Percentiles rank a stretch among this genome's conserved stretches.
Evolutionary conservation across 1,140 invertebrate genomes (phyloP).

Genomic region (Bactericera cockerelli): DNA sequence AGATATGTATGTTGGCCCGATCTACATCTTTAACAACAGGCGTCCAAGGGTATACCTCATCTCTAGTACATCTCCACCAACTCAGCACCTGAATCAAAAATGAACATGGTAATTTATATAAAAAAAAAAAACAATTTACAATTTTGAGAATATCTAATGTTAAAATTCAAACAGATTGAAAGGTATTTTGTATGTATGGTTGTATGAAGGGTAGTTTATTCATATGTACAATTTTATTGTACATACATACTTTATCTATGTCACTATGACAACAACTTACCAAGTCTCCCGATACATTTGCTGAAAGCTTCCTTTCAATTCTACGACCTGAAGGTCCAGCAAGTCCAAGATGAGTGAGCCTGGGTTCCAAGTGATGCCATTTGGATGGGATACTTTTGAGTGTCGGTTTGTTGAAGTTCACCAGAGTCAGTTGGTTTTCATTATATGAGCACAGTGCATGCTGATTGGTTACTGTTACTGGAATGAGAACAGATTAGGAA

Average conservation of each 20-base stretch:
- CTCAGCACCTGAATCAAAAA: conserved; percentile 41
- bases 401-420: conserved; percentile 42
- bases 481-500: conserved; percentile 21
- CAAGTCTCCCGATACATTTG: conserved; percentile 43
- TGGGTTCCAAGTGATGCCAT: conserved; percentile 44
- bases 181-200: too few relatives aligned
- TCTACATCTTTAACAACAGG: conserved; percentile 61
- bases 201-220: not conserved
- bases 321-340: conserved; percentile 43
- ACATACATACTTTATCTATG: too few relatives aligned
- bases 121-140: too few relatives aligned
- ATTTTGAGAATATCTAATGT: too few relatives aligned
- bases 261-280: too few relatives aligned
- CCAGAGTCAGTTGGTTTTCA: conserved; percentile 46
- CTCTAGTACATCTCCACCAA: conserved; percentile 60
- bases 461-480: conserved; percentile 45
- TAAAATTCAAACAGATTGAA: too few relatives aligned
- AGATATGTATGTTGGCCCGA: conserved; percentile 60
- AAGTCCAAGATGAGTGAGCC: conserved; percentile 37
- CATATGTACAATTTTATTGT: too few relatives aligned
- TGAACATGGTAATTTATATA: too few relatives aligned
- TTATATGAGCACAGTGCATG: conserved; percentile 47
- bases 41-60: conserved; percentile 71
- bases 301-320: conserved; percentile 43
- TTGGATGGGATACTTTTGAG: conserved; percentile 33